Evolutionary conservation across 2,888 invertebrate species (phyloP).

Genomic region (Meghimatium bilineatum): DNA sequence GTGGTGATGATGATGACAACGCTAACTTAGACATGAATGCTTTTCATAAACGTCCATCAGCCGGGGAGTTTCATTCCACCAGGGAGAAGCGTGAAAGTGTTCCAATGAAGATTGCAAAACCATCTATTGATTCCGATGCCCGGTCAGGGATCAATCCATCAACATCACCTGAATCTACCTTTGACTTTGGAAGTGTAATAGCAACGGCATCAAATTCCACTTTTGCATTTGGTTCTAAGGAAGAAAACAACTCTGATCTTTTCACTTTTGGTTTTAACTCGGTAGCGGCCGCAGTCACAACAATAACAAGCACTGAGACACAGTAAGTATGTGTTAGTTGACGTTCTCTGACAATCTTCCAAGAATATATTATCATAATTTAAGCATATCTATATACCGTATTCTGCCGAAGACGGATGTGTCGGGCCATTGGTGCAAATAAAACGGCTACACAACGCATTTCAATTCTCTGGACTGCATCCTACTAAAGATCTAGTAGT

Average conservation of each 20-base stretch:
- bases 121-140: slow-evolving; percentile 29
- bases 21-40: slow-evolving; percentile 31
- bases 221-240: slow-evolving; percentile 37
- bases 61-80: slow-evolving; percentile 22
- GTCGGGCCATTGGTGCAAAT: too few relatives aligned
- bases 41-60: slow-evolving; percentile 48
- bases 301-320: slow-evolving; percentile 17
- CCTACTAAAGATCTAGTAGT: too few relatives aligned
- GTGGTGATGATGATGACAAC: slow-evolving; percentile 21
- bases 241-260: slow-evolving; percentile 35
- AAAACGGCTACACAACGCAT: too few relatives aligned
- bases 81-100: slow-evolving; percentile 33
- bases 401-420: too few relatives aligned
- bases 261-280: slow-evolving; percentile 43
- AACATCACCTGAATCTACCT: slow-evolving; percentile 29
- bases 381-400: too few relatives aligned
- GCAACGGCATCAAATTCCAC: slow-evolving; percentile 35
- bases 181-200: slow-evolving; percentile 44
- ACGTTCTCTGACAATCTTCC: too few relatives aligned
- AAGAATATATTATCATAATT: too few relatives aligned
- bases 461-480: too few relatives aligned
- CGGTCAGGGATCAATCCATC: slow-evolving; percentile 25
- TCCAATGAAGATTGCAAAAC: slow-evolving; percentile 41
- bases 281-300: not conserved
- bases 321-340: slow-evolving; percentile 25